Evolutionary conservation across 2,113 vertebrate genomes (phyloP), one percentile per base, ranked within the genome.

Genomic region (Labeo catla): DNA sequence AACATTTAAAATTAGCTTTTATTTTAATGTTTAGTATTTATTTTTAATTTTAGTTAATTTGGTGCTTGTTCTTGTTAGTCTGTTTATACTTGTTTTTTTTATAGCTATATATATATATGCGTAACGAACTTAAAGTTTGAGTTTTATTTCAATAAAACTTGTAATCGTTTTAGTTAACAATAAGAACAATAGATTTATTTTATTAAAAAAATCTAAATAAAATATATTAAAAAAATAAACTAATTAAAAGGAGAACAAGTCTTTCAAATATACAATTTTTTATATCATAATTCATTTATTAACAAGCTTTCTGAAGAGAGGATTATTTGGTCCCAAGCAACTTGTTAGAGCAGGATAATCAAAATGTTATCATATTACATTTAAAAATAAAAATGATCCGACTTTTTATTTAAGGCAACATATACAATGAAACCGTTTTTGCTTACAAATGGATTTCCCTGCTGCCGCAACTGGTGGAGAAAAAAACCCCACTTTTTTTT

Each of bases 301-400:
- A 81, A 57, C 52, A 34, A 19, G 3, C 13, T 81, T 81, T 65
- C 9, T 15, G 6, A 28, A 52, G 1, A 81, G 39, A 34, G 5
- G 16, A 36, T 72, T 3, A 43, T 83, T 70, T 57, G 81, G 81
- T 68, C 65, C 34, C 66, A 54, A 52, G 47, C 19, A 43, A 72
- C 13, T 54, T 3, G 6, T 76, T 50, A 54, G 39, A 72, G 28
- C 49, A 5, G 11, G 54, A 36, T 72, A 52, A 83, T 21, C 8
- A 66, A 65, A 47, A 43, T 81, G 21, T 52, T 50, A 50, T 34
- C 8, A 28, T 23, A 77, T 34, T 52, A 21, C 12, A 52, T 12
- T 50, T 28, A 4, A 68, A 54, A 68, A 82, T 3, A 70, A 70
- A 39, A 43, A 43, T n/a, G 0, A 57, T 57, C 52, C 36, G 34